Conservation (phyloP, 2,888 invertebrate genomes). For the Conops quadrifasciatus region DNA sequence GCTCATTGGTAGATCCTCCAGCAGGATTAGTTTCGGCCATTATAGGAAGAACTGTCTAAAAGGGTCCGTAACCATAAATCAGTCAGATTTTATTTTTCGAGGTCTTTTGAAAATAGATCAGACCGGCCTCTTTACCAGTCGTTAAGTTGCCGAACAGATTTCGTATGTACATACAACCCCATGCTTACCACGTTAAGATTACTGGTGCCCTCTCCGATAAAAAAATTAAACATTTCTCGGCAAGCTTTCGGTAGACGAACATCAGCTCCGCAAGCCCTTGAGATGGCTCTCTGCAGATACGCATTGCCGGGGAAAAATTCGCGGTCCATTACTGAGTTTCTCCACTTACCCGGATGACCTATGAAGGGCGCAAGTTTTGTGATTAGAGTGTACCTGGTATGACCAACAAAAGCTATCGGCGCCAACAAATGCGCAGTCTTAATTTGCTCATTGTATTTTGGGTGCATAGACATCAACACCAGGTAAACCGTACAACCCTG, state of each 20-base stretch:
- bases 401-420: conserved; percentile 61
- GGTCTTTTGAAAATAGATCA: too few relatives aligned
- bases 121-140: too few relatives aligned
- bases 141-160: too few relatives aligned
- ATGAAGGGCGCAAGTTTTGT: conserved; percentile 45
- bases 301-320: conserved; percentile 20
- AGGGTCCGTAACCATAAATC: background rate
- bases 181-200: conserved; percentile 36
- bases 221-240: conserved; percentile 8
- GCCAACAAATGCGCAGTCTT: conserved; percentile 46
- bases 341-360: conserved; percentile 30
- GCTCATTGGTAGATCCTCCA: conserved; percentile 46
- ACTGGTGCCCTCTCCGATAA: background rate
- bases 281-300: conserved; percentile 12
- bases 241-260: conserved; percentile 31
- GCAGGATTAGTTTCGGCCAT: conserved; percentile 47
- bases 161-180: too few relatives aligned
- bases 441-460: conserved; percentile 47
- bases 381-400: conserved; percentile 57
- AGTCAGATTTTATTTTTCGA: too few relatives aligned
- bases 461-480: conserved; percentile 44
- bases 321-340: conserved; percentile 11
- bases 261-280: conserved; percentile 28
- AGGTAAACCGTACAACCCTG: conserved; percentile 48
- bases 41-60: conserved; percentile 38